Percentiles rank a stretch among this genome's conserved stretches.
Conservation (phyloP, 2,888 invertebrate genomes). For the Drosophila rellima region DNA sequence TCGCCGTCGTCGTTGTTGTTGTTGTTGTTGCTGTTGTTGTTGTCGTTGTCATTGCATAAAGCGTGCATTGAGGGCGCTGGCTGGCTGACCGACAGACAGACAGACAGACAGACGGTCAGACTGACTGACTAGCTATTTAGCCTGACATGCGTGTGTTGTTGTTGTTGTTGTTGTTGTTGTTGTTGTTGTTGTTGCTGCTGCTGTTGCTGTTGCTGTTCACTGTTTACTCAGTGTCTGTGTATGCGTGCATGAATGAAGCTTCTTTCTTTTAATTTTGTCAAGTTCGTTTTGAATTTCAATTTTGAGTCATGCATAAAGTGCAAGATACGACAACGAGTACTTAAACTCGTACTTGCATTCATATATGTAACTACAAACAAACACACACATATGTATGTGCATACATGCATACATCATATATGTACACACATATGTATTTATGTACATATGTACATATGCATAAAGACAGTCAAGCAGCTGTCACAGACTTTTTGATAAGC, state of each 20-base stretch:
- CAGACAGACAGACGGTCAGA: conserved; percentile 37
- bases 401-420: conserved; percentile 1
- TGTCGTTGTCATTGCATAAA: conserved; percentile 66
- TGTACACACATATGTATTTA: not conserved
- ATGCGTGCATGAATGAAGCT: conserved; percentile 81
- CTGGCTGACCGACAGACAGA: conserved; percentile 55
- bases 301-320: conserved; percentile 78
- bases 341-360: conserved; percentile 49
- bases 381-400: not conserved
- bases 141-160: conserved; percentile 71
- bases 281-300: conserved; percentile 82
- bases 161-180: conserved; percentile 42
- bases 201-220: conserved; percentile 32
- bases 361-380: conserved; percentile 21
- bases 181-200: conserved; percentile 39
- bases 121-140: conserved; percentile 58
- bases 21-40: conserved; percentile 39
- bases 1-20: conserved; percentile 31
- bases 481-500: conserved; percentile 66
- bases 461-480: conserved; percentile 64
- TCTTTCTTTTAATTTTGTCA: conserved; percentile 82
- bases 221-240: conserved; percentile 61
- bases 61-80: conserved; percentile 79
- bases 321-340: conserved; percentile 68
- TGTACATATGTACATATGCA: conserved; percentile 18